Base-by-base conservation (phyloP, 64 coral and sea anemone species). In the Astreopora myriophthalma region DNA sequence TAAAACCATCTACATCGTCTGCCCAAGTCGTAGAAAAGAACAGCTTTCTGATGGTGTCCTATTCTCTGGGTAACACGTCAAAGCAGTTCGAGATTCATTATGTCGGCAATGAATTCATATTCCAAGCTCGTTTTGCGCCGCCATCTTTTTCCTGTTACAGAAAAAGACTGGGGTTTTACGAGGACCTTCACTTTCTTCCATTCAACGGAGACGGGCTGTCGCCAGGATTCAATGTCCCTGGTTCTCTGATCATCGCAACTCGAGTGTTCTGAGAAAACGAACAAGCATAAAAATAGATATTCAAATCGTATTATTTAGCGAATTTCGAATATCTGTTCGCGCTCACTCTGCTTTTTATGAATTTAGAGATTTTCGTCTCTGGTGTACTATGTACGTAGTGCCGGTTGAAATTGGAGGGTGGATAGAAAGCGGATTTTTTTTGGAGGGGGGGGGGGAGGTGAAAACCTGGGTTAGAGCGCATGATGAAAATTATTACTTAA, bases 181-280 rank as follows among this genome's bases (percentile, higher is more conserved):
- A 20, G 6, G 89, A 80, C 27, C 29, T 91, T 66, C 34, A 82
- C 46, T 91, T 91, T 60, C 16, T 55, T 1, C 64, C 89, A 2
- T 72, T 71, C 12, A 63, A 52, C 16, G 19, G 28, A 0, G 20
- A 73, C 3, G 77, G 76, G 10, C 9, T 69, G 20, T 91, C 89
- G 30, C 22, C 76, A 6, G 89, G 89, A 52, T 91, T 91, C 34
- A 72, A 31, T 0, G 60, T 91, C 7, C 89, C 76, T 57, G 75
- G 66, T 3, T 3, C 13, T 0, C 61, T 26, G 22, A 72, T 91
- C 9, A 6, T 31, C 8, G 87, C 74, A 40, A 63, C 42, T n/a
- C 87, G 87, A 13, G 28, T 65, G 6, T 17, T 1, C 29, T 11
- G 16, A 58, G 10, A 58, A 58, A 58, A 13, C 52, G 16, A 58